phyloP scores from a whole-genome alignment of 2,888 invertebrate species.

The Lasius platythorax region DNA sequence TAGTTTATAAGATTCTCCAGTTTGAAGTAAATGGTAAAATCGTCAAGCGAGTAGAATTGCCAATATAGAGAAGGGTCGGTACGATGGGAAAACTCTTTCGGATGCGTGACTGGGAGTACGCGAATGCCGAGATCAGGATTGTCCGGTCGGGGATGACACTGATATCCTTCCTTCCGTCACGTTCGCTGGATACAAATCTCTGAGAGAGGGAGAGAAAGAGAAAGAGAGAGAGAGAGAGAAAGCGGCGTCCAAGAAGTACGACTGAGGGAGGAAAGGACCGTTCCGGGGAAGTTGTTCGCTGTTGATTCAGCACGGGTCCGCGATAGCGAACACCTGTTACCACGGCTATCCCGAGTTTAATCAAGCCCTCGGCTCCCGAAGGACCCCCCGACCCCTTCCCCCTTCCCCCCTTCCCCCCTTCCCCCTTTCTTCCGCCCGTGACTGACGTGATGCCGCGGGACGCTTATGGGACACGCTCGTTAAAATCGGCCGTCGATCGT shows the following conservation, averaged over 20 bases:
- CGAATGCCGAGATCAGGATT: background rate
- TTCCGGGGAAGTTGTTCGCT: constrained; percentile 64
- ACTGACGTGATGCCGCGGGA: constrained; percentile 53
- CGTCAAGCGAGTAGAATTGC: background rate
- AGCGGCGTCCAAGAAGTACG: constrained; percentile 4
- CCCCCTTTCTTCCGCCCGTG: background rate
- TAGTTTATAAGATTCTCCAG: background rate
- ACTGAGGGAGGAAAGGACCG: constrained; percentile 35
- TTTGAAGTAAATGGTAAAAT: background rate
- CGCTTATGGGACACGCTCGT: constrained; percentile 50
- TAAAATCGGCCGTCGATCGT: constrained; percentile 41
- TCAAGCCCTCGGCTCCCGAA: constrained; percentile 69
- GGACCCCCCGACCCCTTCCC: constrained; percentile 39
- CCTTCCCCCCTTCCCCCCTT: background rate
- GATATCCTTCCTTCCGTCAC: constrained; percentile 27
- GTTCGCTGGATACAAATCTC: constrained; percentile 33
- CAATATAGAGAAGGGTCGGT: background rate
- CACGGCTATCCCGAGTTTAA: constrained; percentile 75
- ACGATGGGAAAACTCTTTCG: background rate
- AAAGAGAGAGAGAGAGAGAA: background rate
- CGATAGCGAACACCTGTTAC: constrained; percentile 78
- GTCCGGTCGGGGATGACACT: background rate
- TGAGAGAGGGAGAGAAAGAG: background rate
- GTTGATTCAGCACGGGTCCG: constrained; percentile 70
- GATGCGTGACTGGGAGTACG: background rate